A percentile compares a stretch with the other conserved stretches of the same genome.
Conservation (phyloP, 2,113 vertebrate genomes). For the Myiozetetes cayanensis region DNA sequence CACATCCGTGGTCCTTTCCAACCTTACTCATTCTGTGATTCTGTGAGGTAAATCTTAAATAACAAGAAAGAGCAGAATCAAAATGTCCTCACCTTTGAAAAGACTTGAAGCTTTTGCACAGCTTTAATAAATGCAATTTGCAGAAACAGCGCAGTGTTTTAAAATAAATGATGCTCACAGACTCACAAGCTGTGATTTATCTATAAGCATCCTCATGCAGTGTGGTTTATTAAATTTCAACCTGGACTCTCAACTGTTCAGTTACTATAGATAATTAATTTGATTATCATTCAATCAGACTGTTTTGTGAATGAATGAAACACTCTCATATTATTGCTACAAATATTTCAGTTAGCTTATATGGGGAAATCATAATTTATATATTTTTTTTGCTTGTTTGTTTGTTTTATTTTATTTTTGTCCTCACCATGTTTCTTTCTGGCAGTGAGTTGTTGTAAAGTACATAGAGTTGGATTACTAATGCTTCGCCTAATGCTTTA, state of each 20-base stretch:
- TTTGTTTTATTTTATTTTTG: background rate
- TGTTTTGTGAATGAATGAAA: slow-evolving; percentile 74
- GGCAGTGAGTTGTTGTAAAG: background rate
- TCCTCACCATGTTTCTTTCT: background rate
- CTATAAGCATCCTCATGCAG: slow-evolving; percentile 52
- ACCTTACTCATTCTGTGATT: background rate
- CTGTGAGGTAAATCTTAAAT: background rate
- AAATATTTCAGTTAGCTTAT: background rate
- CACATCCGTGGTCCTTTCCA: background rate
- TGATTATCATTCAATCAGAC: slow-evolving; percentile 71
- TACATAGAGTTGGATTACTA: background rate
- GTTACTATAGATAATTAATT: slow-evolving; percentile 75
- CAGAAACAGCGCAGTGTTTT: background rate
- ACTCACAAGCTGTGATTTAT: slow-evolving; percentile 28
- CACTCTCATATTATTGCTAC: background rate
- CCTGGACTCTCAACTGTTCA: slow-evolving; percentile 62
- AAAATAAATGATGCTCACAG: slow-evolving; percentile 11
- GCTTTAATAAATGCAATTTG: slow-evolving; percentile 20
- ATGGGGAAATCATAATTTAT: background rate
- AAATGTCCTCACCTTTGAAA: slow-evolving; percentile 1
- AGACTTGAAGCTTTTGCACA: background rate
- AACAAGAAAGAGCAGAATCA: background rate
- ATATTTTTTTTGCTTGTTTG: background rate
- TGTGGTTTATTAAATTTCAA: slow-evolving; percentile 74
- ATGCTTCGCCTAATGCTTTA: background rate